Evolutionary conservation across 2,888 invertebrate genomes (phyloP).

Genomic region (Tiliacea aurago): DNA sequence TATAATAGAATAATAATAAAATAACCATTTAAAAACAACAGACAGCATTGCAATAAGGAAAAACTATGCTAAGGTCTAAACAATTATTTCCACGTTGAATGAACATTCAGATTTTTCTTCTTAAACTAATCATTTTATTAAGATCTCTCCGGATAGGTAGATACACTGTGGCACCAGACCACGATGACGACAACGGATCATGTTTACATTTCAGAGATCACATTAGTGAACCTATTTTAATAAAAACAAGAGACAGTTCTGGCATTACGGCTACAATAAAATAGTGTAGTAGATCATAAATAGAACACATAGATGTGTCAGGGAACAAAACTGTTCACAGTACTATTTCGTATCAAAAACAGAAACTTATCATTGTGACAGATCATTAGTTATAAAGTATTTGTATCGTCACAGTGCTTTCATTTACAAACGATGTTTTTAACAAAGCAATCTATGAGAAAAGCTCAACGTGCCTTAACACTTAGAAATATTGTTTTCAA

Average conservation of each 20-base stretch:
- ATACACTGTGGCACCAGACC: background rate
- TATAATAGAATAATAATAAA: background rate
- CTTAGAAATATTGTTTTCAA: slow-evolving; percentile 7
- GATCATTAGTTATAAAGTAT: slow-evolving; percentile 37
- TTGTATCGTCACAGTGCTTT: slow-evolving; percentile 11
- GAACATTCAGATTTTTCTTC: background rate
- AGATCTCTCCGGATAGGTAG: background rate
- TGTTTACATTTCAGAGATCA: background rate
- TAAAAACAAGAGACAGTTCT: background rate
- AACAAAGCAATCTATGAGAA: background rate
- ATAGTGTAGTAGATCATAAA: slow-evolving; percentile 24
- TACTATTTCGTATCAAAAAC: slow-evolving; percentile 11
- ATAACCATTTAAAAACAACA: background rate
- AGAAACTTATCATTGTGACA: slow-evolving; percentile 36
- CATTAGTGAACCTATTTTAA: background rate
- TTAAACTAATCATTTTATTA: background rate
- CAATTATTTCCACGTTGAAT: background rate
- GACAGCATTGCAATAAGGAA: slow-evolving; percentile 9
- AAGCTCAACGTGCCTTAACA: background rate
- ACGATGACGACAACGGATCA: background rate
- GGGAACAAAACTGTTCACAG: background rate
- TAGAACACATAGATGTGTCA: slow-evolving; percentile 13
- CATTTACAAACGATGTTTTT: slow-evolving; percentile 19
- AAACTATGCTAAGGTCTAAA: background rate
- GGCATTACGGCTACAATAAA: background rate